Evolutionary conservation across 1,140 invertebrate species (phyloP), one percentile per base, ranked within the genome.

Genomic region (Stenopsyche tienmushanensis): DNA sequence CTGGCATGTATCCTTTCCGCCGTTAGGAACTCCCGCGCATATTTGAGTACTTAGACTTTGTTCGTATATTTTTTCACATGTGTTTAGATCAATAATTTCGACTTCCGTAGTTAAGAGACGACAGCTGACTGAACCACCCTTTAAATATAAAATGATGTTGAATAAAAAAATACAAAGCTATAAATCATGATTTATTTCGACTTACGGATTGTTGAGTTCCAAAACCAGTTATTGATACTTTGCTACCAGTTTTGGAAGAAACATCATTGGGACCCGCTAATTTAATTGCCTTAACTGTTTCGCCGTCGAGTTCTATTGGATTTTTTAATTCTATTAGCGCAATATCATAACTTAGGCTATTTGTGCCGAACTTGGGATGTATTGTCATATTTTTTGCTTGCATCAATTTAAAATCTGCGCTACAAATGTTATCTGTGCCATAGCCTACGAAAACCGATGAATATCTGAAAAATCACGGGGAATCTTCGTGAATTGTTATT

Each of bases 1-100:
- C 17, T 57, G 54, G 21, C 54, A 57, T 18, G 54, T 5, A 57
- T 57, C 54, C 42, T 57, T 57, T 21, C 54, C 54, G 15, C 20
- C 54, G n/a, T 29, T 18, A 34, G 20, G 2, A 2, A 20, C 1
- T 17, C 52, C 52, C 9, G 52, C 52, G 18, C 52, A 55, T 3
- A 55, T 15, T n/a, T 55, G 52, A n/a, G 13, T 15, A 13, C 20
- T 15, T 1, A 55, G 3, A 15, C 17, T 20, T 21, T 10, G 7
- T n/a, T 15, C 17, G 42, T 42, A 57, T 3, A 20, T 17, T 21
- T 42, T n/a, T n/a, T 41, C 20, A 42, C 54, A 57, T 21, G 3
- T 42, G 5, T 34, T 41, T 23, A 20, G 34, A 10, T 57, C 39
- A 2, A 42, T 7, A 42, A 21, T 41, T 2, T 39, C 0, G 5